These are phyloP conservation scores for Tachuris rubrigastra DNA, from an alignment of 2,113 vertebrate species.

Conservation along the genomic window DNA sequence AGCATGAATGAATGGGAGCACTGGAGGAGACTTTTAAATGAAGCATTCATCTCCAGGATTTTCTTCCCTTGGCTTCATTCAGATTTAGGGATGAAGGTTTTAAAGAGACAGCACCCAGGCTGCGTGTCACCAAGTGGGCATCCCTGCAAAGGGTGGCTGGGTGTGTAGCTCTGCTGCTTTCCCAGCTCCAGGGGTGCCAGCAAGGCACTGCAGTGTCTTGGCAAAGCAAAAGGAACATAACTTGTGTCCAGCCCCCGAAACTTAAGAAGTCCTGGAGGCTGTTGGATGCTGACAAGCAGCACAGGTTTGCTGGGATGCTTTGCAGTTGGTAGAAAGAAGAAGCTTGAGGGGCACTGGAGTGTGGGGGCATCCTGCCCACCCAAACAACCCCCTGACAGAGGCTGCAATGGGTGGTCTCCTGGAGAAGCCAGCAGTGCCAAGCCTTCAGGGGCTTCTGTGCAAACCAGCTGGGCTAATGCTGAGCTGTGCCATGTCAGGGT, in stretches of 20 bases:
- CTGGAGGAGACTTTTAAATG: neutral
- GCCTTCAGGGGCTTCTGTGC: neutral
- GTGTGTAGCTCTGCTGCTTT: neutral
- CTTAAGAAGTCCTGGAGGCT: neutral
- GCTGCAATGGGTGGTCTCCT: neutral
- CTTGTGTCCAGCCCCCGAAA: neutral
- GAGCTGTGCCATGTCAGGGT: neutral
- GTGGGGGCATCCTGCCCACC: neutral
- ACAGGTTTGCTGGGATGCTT: neutral
- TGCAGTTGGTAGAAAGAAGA: neutral
- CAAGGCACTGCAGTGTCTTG: accelerated
- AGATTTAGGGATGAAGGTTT: constrained; percentile 10
- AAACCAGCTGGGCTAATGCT: neutral
- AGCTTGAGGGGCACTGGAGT: neutral
- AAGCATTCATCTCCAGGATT: neutral
- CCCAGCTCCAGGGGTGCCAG: neutral
- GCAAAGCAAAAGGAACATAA: neutral
- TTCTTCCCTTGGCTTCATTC: constrained; percentile 46
- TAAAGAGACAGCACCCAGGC: constrained; percentile 5
- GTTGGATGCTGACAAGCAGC: neutral
- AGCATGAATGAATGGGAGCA: neutral
- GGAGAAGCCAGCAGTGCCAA: neutral
- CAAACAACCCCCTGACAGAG: neutral
- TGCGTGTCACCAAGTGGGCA: neutral
- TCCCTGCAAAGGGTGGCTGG: neutral